Evolutionary conservation across 2,113 vertebrate genomes (phyloP), one percentile per base, ranked within the genome.

Genomic region (Burhinus oedicnemus): DNA sequence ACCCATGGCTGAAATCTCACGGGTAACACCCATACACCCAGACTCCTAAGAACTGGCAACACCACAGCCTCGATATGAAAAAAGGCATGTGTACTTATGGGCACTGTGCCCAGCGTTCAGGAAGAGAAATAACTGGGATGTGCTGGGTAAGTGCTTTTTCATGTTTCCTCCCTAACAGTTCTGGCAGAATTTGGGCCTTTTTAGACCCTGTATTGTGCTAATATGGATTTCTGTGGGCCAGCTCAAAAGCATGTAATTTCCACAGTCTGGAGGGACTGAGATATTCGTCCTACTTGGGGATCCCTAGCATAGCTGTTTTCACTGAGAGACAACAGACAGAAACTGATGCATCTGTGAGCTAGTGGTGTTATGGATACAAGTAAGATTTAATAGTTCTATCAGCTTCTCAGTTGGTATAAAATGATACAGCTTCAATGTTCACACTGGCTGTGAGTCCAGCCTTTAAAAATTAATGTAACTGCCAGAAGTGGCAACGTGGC

Each of bases 301-400:
- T n/a, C 14, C 3, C 51, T 22, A 70, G 13, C 23, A 38, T 1
- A 1, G 6, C 14, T 78, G 21, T 29, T 87, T 91, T 87, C 52
- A n/a, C 15, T 9, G 40, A 60, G 19, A 71, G 4, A 21, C 8
- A 65, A 22, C 30, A 74, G 10, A 30, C 2, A 54, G 45, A 49
- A 72, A 42, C 9, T 10, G 9, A 60, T 16, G 40, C 5, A 5
- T 8, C 21, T 1, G 0, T 30, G 12, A 40, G 17, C 1, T 51
- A 6, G 13, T 52, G 44, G 4, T 83, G 9, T 18, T 79, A 49
- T 2, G 3, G 22, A 9, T 32, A 6, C 14, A 20, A 21, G 6
- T 26, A 36, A 57, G 15, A 9, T 57, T 36, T 52, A 49, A n/a
- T 27, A 30, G 32, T 62, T 68, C 79, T 23, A 40, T 49, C 22